A percentile compares a stretch with the other conserved stretches of the same genome.
These are phyloP conservation scores for Hypsibius dujardini DNA, from an alignment of 1,140 invertebrate species.

Conservation along the genomic window DNA sequence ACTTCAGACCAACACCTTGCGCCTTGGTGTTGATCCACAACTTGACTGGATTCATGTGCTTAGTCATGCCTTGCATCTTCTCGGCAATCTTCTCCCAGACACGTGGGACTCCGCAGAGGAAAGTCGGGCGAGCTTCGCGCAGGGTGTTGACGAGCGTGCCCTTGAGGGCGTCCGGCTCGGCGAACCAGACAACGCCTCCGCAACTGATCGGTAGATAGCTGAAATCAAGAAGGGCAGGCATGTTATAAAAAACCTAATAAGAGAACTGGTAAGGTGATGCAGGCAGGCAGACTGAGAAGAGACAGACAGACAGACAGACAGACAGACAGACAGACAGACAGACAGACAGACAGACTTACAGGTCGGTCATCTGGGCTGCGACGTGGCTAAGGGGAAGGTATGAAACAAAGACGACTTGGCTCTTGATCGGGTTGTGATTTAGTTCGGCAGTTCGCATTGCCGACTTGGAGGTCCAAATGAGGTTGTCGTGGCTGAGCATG, in stretches of 20 bases:
- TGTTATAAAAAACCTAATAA: background rate
- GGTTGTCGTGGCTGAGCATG: slow-evolving; percentile 36
- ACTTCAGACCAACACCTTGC: background rate
- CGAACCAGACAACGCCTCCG: slow-evolving; percentile 30
- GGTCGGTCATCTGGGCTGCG: slow-evolving; percentile 32
- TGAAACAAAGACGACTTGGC: slow-evolving; percentile 26
- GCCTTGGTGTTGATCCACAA: background rate
- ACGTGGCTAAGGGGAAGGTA: slow-evolving; percentile 35
- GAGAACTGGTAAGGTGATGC: background rate
- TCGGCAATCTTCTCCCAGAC: slow-evolving; percentile 34
- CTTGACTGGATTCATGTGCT: background rate
- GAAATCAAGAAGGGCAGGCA: slow-evolving; percentile 22
- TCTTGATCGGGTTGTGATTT: slow-evolving; percentile 21
- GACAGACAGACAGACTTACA: slow-evolving; percentile 23
- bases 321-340: background rate
- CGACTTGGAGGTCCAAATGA: slow-evolving; percentile 22
- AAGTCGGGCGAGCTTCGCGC: slow-evolving; percentile 25
- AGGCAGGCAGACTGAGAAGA: background rate
- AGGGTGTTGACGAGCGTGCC: slow-evolving; percentile 20
- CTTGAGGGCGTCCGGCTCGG: slow-evolving; percentile 34
- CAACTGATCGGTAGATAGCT: slow-evolving; percentile 25
- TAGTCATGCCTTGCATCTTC: slow-evolving; percentile 23
- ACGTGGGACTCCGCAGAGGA: slow-evolving; percentile 32
- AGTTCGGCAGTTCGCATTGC: background rate
- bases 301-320: background rate